phyloP scores from a whole-genome alignment of 2,888 invertebrate species.

The Coelopa pilipes region DNA sequence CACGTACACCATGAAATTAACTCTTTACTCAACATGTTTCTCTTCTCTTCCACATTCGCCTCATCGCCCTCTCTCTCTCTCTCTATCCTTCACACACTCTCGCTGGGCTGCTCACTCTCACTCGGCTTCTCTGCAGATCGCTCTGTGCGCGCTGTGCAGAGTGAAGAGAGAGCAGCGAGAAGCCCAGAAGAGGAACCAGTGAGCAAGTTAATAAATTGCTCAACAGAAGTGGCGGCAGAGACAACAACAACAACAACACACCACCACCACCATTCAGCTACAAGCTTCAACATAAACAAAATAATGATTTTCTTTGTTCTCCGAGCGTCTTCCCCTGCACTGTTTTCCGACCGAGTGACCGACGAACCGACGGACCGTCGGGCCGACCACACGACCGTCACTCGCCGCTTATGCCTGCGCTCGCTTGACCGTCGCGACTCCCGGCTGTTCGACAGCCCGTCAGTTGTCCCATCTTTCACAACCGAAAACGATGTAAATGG shows the following conservation, averaged over 20 bases:
- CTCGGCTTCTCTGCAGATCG: neutral
- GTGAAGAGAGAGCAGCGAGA: neutral
- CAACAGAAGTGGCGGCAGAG: neutral
- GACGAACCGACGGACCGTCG: neutral
- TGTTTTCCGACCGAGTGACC: neutral
- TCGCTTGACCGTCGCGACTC: neutral
- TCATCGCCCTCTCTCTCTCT: no score
- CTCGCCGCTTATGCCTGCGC: no score
- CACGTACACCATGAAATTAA: constrained; percentile 28
- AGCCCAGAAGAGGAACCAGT: constrained; percentile 2
- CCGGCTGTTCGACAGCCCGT: neutral
- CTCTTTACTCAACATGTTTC: constrained; percentile 5
- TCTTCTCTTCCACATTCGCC: no score
- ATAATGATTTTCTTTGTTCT: constrained; percentile 10
- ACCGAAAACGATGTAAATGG: neutral
- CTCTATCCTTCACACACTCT: neutral
- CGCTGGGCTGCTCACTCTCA: neutral
- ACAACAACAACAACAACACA: constrained; percentile 18
- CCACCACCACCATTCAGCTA: neutral
- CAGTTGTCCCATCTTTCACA: constrained; percentile 21
- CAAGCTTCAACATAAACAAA: constrained; percentile 8
- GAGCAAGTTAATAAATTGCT: constrained; percentile 23
- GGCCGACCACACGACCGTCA: no score
- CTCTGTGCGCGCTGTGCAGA: neutral
- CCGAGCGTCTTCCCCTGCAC: neutral